Base-by-base conservation (phyloP, 2,888 invertebrate species). In the Pemphredon lugubris region DNA sequence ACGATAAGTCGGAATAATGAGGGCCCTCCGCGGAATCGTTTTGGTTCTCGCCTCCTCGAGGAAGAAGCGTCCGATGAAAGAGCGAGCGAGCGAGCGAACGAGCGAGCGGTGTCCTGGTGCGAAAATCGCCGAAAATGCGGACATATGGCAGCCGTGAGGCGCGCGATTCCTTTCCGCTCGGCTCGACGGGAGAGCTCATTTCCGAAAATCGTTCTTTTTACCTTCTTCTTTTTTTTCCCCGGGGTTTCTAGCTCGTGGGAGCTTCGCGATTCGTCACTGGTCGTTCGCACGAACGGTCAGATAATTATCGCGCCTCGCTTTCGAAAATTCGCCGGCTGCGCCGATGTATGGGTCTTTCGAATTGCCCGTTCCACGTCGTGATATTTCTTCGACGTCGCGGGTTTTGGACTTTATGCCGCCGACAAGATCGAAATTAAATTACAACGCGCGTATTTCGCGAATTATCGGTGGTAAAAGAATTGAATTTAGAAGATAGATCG, bases 91-190 rank as follows among this genome's bases (percentile, higher is more conserved):
- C 40, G 61, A n/a, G n/a, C n/a, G 48, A 54, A 42, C 45, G 45
- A 44, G 67, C 67, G 67, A 64, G 44, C 40, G 61, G 73, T 67
- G 69, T 59, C 65, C 63, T 45, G 68, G 73, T 66, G 82, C 77
- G 80, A 83, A 77, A 80, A 74, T 58, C 67, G 58, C 63, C 65
- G 32, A 64, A 63, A 59, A 72, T 66, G 50, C 66, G 63, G 71
- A 67, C 84, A 84, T 83, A 83, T 84, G 84, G 83, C 74, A 64
- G 71, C 83, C 81, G 81, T 51, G 66, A 45, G 37, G 42, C 51
- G 39, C 58, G 39, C 60, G 61, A 59, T 71, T 68, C 59, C 45
- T 60, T 73, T 79, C 74, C 71, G 66, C 79, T 75, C 45, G 59
- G 45, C 77, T 77, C 70, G 40, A 26, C 55, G 55, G 26, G 71